These are phyloP conservation scores for Trinorchestia longiramus DNA, from an alignment of 1,140 invertebrate genomes.

Conservation along the genomic window DNA sequence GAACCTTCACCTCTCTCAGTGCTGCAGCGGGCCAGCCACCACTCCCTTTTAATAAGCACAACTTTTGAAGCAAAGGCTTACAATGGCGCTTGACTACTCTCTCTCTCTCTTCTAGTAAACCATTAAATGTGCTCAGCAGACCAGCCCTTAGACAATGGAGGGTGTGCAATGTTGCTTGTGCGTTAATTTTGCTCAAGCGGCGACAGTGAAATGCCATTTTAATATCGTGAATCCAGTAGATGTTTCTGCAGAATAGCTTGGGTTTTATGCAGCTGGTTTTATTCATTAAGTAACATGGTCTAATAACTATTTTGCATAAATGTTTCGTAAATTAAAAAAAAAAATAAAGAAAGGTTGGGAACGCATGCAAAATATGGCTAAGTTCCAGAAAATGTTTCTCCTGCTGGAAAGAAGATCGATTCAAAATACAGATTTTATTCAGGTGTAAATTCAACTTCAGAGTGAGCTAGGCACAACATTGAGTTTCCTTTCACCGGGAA, in stretches of 20 bases:
- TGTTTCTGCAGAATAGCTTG: no score
- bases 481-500: conserved; percentile 29
- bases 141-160: background rate
- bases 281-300: no score
- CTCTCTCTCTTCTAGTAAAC: background rate
- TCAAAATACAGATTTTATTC: background rate
- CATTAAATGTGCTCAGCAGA: background rate
- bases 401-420: background rate
- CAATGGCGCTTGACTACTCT: background rate
- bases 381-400: background rate
- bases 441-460: background rate
- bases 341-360: no score
- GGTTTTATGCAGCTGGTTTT: no score
- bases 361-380: background rate
- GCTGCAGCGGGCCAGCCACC: background rate
- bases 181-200: background rate
- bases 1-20: background rate
- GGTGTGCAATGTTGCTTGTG: no score
- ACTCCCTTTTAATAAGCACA: background rate
- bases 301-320: no score
- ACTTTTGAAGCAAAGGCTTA: background rate
- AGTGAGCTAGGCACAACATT: background rate
- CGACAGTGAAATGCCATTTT: no score
- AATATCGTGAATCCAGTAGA: no score
- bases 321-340: no score